Percentiles rank a stretch among this genome's conserved stretches.
Conservation (phyloP, 2,888 invertebrate genomes). For the Seira musarum region DNA sequence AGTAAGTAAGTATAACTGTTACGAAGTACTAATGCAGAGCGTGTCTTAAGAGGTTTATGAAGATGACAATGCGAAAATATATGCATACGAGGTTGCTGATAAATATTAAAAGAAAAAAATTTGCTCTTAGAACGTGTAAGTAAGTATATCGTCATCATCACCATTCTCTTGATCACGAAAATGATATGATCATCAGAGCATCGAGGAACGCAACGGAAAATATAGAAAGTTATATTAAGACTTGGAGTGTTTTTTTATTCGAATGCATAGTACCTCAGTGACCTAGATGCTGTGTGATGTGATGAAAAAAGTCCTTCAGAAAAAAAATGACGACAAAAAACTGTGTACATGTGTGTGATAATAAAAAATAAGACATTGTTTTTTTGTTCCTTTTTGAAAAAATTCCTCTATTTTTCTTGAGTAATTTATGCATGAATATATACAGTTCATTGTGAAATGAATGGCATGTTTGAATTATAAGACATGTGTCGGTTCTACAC, state of each 20-base stretch:
- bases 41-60: constrained; percentile 5
- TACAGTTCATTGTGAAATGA: constrained; percentile 8
- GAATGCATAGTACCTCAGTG: background rate
- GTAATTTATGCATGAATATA: background rate
- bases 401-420: background rate
- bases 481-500: background rate
- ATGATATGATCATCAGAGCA: constrained; percentile 3
- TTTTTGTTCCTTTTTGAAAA: background rate
- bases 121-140: background rate
- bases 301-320: constrained; percentile 15
- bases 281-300: background rate
- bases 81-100: background rate
- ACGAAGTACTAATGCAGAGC: background rate
- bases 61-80: constrained; percentile 6
- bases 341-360: constrained; percentile 5
- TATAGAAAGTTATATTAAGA: background rate
- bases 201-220: background rate
- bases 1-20: too few species aligned
- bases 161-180: constrained; percentile 9
- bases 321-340: constrained; percentile 7
- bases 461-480: background rate
- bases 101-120: background rate
- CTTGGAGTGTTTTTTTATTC: background rate
- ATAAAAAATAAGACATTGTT: constrained; percentile 12
- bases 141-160: constrained; percentile 2